phyloP scores from a whole-genome alignment of 1,140 invertebrate genomes.

The Apis dorsata region DNA sequence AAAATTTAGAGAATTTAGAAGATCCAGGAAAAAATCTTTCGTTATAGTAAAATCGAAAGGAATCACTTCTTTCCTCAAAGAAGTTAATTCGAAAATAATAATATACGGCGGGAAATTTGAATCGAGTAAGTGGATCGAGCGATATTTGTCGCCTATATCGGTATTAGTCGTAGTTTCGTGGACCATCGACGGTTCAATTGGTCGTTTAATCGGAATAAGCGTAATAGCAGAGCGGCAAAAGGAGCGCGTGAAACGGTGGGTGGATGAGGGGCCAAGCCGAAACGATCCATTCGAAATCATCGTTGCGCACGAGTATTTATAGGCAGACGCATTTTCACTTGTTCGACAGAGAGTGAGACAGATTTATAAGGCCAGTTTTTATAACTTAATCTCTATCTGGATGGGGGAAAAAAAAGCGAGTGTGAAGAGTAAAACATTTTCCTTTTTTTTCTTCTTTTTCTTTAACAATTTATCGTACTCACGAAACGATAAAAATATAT shows the following conservation, averaged over 20 bases:
- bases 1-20: too few relatives aligned
- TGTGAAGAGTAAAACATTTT: neutral
- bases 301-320: slow-evolving; percentile 34
- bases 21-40: too few relatives aligned
- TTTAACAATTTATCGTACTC: too few relatives aligned
- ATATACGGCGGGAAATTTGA: neutral
- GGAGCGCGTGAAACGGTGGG: neutral
- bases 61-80: too few relatives aligned
- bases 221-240: neutral
- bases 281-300: slow-evolving; percentile 44
- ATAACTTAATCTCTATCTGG: slow-evolving; percentile 16
- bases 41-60: too few relatives aligned
- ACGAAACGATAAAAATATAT: too few relatives aligned
- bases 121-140: neutral
- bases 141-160: neutral
- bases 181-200: neutral
- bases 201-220: neutral
- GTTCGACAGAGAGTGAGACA: slow-evolving; percentile 10
- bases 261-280: neutral
- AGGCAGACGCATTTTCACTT: slow-evolving; percentile 41
- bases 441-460: too few relatives aligned
- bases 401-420: neutral
- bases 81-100: too few relatives aligned
- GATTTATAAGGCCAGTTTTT: slow-evolving; percentile 44
- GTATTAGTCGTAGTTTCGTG: neutral